phyloP scores from a whole-genome alignment of 2,888 invertebrate species.

The Agelastica alni region DNA sequence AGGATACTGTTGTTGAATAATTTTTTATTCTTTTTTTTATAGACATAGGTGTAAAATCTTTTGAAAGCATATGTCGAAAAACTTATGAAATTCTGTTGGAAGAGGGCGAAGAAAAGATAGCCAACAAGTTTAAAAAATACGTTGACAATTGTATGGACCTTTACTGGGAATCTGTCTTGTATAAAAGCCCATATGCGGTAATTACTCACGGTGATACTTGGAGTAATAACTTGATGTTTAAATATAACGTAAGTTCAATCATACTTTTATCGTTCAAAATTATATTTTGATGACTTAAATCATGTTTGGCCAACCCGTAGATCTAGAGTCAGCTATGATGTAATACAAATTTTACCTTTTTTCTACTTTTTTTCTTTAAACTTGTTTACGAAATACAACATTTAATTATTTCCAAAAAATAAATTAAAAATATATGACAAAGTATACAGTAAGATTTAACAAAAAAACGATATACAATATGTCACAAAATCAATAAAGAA shows the following conservation, averaged over 20 bases:
- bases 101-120: not conserved
- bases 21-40: not conserved
- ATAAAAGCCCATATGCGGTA: slow-evolving; percentile 22
- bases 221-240: slow-evolving; percentile 40
- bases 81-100: not conserved
- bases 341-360: not conserved
- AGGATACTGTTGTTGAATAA: too few species aligned
- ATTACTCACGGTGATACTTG: slow-evolving; percentile 43
- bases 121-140: slow-evolving; percentile 1
- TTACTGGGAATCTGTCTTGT: not conserved
- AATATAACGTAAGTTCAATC: slow-evolving; percentile 12
- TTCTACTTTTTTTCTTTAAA: not conserved
- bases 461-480: too few species aligned
- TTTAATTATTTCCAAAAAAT: too few species aligned
- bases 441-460: too few species aligned
- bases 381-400: too few species aligned
- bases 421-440: too few species aligned
- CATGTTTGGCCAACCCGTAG: too few species aligned
- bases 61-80: not conserved
- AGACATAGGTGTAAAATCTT: not conserved
- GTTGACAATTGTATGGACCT: slow-evolving; percentile 2
- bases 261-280: not conserved
- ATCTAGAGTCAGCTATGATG: too few species aligned
- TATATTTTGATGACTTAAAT: too few species aligned
- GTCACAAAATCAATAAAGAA: too few species aligned